Base-by-base conservation (phyloP, 2,113 vertebrate species). In the Phasianus colchicus region DNA sequence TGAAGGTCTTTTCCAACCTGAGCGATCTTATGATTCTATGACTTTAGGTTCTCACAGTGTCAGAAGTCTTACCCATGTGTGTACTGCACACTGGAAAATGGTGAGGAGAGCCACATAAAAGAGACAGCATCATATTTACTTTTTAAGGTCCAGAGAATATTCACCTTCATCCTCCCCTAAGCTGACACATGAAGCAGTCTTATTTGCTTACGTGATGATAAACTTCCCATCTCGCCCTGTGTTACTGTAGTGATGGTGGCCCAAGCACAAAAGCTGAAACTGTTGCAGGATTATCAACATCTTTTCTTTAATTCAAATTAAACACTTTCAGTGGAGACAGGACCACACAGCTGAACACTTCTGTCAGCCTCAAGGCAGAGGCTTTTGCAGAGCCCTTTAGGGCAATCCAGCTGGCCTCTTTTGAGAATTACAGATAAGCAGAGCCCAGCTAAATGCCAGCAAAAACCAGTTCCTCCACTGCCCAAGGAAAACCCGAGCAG, bases 401-500 rank as follows among this genome's bases (percentile, higher is more conserved):
- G 40, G 15, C 19, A 42, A 38, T 71, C 50, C 36, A 64, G 24
- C 74, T 69, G 60, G 34, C 12, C 30, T 71, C 81, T 79, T 92
- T 21, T n/a, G 40, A 72, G 54, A 11, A 79, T 40, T 13, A 57
- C 22, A 87, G 85, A 76, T 89, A 92, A 89, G 18, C 11, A 86
- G n/a, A 94, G 63, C 27, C 52, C 52, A 54, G 91, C 0, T 22
- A 47, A 93, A 91, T 48, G 43, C 48, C 25, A 38, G 52, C 30
- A 61, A 52, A 91, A 92, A 91, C 87, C 88, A 66, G 92, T 76
- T 63, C 40, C 11, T 70, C 79, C 75, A 40, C 71, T 76, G 32
- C 34, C 1, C 12, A 64, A 76, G n/a, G 43, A 77, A 77, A 89
- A 72, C 19, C 11, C 24, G 43, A 61, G 57, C 11, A 82, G 60